These are phyloP conservation scores for Prosapia bicincta DNA, from an alignment of 2,888 invertebrate genomes.

Conservation along the genomic window DNA sequence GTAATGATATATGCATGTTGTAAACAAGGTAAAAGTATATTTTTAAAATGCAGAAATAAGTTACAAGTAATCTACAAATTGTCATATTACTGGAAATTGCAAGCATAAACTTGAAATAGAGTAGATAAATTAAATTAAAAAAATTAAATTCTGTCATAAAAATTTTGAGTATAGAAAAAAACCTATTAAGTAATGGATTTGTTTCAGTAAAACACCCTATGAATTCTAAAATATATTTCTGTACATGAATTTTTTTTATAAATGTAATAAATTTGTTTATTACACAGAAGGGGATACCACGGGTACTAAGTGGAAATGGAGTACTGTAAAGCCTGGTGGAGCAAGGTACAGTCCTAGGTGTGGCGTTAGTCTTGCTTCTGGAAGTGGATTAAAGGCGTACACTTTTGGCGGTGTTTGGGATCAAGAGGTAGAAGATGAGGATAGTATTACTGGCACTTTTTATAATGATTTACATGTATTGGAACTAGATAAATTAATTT, in stretches of 20 bases:
- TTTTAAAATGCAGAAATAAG: too few species aligned
- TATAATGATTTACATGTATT: conserved; percentile 73
- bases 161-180: too few species aligned
- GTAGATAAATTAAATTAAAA: too few species aligned
- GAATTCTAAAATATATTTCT: too few species aligned
- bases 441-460: conserved; percentile 73
- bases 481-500: conserved; percentile 69
- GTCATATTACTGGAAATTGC: too few species aligned
- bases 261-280: neutral
- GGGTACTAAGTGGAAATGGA: conserved; percentile 69
- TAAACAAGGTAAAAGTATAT: too few species aligned
- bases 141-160: too few species aligned
- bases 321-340: conserved; percentile 62
- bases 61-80: too few species aligned
- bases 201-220: too few species aligned
- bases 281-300: conserved; percentile 56
- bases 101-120: too few species aligned
- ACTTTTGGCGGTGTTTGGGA: conserved; percentile 88
- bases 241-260: neutral
- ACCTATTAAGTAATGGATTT: too few species aligned
- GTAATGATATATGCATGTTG: too few species aligned
- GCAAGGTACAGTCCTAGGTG: conserved; percentile 59
- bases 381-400: conserved; percentile 64
- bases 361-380: conserved; percentile 62
- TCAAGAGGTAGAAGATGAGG: conserved; percentile 81